Evolutionary conservation across 2,888 invertebrate species (phyloP), one percentile per base, ranked within the genome.

Genomic region (Psylliodes chrysocephalus): DNA sequence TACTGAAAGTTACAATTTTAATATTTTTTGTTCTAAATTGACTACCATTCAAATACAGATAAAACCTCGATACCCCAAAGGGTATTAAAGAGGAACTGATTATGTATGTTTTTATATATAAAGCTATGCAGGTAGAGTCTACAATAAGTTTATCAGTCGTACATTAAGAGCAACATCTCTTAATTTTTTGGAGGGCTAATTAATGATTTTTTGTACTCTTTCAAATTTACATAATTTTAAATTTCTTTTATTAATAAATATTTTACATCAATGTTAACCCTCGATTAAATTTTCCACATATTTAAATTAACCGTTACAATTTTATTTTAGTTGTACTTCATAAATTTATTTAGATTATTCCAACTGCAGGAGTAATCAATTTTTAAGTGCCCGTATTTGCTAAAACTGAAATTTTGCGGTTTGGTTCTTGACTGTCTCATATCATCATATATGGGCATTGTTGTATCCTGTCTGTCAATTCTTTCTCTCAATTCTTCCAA

Each of bases 351-450:
- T 67, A 93, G 84, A 61, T 91, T 91, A 80, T 90, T 90, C 92
- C 92, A 93, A 82, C 91, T 92, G 81, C 89, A 90, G 1, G 91
- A 91, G 77, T 93, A 93, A 79, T 93, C 93, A 72, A 93, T 92
- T 83, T 92, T 90, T 49, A 92, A 84, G 75, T 92, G 89, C 56
- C 93, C 92, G 76, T 92, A 91, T 73, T 89, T 89, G 76, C 91
- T 92, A 64, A 92, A 83, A 69, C 91, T 91, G 81, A 92, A 88
- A 79, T 88, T 88, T 49, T 86, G 85, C 2, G 88, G 87, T 56
- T 87, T 64, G 7, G 25, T 82, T 33, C 77, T 71, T 60, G 70
- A 72, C 38, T 72, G 73, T 46, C 85, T 54, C 84, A 87, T 63
- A 57, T 81, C 79, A 59, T 82, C 81, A 70, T 82, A 82, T 15